Conservation (phyloP, 2,888 invertebrate species). For the Biston betularia region DNA sequence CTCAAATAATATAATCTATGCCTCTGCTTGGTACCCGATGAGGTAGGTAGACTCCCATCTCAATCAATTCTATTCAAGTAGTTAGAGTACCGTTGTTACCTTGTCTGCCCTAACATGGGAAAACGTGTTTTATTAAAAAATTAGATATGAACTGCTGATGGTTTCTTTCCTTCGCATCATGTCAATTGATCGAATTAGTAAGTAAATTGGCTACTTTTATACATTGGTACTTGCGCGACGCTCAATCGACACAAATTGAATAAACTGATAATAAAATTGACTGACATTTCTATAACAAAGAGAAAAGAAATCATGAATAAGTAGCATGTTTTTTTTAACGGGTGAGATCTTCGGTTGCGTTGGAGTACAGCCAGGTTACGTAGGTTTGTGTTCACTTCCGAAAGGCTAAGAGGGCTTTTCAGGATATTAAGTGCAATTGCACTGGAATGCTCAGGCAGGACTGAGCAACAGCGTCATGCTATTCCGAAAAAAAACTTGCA, state of each 20-base stretch:
- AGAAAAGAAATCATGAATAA: neutral
- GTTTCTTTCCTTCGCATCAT: neutral
- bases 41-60: too few relatives aligned
- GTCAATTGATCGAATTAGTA: slow-evolving; percentile 11
- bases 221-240: neutral
- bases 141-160: neutral
- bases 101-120: slow-evolving; percentile 6
- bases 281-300: neutral
- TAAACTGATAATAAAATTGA: neutral
- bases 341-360: too few relatives aligned
- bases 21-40: too few relatives aligned
- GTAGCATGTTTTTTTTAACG: too few relatives aligned
- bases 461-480: too few relatives aligned
- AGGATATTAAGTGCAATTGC: too few relatives aligned
- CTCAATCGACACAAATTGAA: neutral
- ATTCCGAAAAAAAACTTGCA: too few relatives aligned
- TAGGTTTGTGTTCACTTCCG: too few relatives aligned
- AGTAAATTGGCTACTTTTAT: slow-evolving; percentile 31
- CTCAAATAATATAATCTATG: too few relatives aligned
- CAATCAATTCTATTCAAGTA: neutral
- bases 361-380: too few relatives aligned
- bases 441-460: too few relatives aligned
- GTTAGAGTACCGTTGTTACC: neutral
- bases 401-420: too few relatives aligned
- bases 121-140: slow-evolving; percentile 7